Percentiles rank a stretch among this genome's conserved stretches.
Conservation (phyloP, 1,140 invertebrate genomes). For the Macrocentrus cingulum region DNA sequence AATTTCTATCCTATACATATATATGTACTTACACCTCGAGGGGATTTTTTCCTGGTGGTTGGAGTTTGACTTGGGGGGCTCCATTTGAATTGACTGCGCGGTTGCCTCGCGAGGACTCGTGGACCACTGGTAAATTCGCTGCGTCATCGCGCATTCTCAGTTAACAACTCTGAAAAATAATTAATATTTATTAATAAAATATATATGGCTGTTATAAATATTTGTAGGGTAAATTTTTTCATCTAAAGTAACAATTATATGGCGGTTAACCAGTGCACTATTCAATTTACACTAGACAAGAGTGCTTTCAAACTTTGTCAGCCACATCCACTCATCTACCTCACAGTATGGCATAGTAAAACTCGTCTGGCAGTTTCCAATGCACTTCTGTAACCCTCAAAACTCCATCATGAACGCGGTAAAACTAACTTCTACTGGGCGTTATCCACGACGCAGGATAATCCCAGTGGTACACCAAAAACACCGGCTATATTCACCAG, state of each 20-base stretch:
- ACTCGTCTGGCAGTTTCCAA: not conserved
- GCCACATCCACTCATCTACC: not conserved
- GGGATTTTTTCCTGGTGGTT: slow-evolving; percentile 48
- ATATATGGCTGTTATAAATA: no score
- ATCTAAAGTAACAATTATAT: no score
- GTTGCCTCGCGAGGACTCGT: slow-evolving; percentile 51
- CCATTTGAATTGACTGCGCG: slow-evolving; percentile 53
- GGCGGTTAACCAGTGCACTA: no score
- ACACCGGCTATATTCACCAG: not conserved
- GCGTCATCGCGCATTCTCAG: slow-evolving; percentile 58
- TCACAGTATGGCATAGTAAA: not conserved
- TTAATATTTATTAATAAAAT: no score
- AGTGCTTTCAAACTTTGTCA: not conserved
- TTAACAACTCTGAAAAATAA: slow-evolving; percentile 52
- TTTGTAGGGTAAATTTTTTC: no score
- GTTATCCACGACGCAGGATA: slow-evolving; percentile 28
- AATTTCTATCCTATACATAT: not conserved
- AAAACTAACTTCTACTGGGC: slow-evolving; percentile 46
- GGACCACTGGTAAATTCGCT: slow-evolving; percentile 57
- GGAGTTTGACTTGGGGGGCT: slow-evolving; percentile 48
- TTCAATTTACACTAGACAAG: no score
- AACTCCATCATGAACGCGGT: slow-evolving; percentile 46
- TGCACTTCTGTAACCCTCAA: slow-evolving; percentile 44
- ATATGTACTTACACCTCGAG: slow-evolving; percentile 53
- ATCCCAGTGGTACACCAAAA: slow-evolving; percentile 35